Base-by-base conservation (phyloP, 2,888 invertebrate genomes). In the Marasmarcha lunaedactyla region DNA sequence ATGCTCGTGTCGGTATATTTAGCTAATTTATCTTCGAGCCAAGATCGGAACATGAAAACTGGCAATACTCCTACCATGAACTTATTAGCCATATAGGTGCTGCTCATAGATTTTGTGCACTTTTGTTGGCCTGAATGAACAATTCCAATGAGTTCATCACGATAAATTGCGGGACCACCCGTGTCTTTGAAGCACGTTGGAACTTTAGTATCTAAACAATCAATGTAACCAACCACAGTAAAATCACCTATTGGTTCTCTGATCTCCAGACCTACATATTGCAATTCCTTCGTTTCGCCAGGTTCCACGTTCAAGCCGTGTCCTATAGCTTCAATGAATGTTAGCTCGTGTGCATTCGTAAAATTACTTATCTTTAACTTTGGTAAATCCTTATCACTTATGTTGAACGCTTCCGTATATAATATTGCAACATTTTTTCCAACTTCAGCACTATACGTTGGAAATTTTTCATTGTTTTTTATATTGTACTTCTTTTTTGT, bases 131-230 rank as follows among this genome's bases (percentile, higher is more conserved):
- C 81, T 42, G 49, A 57, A 4, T 51, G 48, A 3, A 81, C 51
- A 15, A 83, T 52, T n/a, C 81, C 79, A 37, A 76, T 47, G 2
- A 83, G 57, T 56, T 76, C 67, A 47, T 73, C 63, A 39, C 67
- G 59, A 43, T 60, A 62, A 44, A 81, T 53, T 6, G 58, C 63
- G 7, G 81, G 78, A 1, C 79, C 78, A 35, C 81, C 81, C 9
- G 56, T 54, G 40, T 83, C 81, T 57, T 57, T 74, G 46, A 72
- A 83, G 53, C 81, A 83, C 1, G 71, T 71, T 1, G 47, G 41
- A n/a, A 71, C 55, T 52, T 74, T 79, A 1, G 77, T 73, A 39
- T 79, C 76, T 14, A 79, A 55, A 42, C 81, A 83, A 45, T 79
- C 81, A 48, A 79, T 60, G 47, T 58, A 76, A 9, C 57, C 66